A percentile compares a stretch with the other conserved stretches of the same genome.
Conservation (phyloP, 2,797 vertebrate genomes). For the Tiaroga cobitis region DNA sequence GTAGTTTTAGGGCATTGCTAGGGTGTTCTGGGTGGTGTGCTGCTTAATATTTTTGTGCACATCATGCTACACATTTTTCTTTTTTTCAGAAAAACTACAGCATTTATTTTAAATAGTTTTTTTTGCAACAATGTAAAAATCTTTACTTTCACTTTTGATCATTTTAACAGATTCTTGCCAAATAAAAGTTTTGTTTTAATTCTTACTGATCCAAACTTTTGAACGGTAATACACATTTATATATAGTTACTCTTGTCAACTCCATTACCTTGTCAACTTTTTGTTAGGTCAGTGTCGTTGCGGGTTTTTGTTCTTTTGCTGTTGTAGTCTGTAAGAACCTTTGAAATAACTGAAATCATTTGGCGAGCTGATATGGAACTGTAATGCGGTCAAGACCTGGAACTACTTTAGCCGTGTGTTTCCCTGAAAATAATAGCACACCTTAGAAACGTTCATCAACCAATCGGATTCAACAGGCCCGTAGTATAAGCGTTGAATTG, state of each 20-base stretch:
- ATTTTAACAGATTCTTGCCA: neutral
- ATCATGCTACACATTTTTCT: no score
- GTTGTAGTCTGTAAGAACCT: neutral
- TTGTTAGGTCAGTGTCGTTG: accelerated
- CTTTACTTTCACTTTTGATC: neutral
- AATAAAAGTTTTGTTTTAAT: neutral
- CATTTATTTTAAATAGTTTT: neutral
- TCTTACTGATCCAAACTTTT: neutral
- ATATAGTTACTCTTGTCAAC: neutral
- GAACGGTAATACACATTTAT: neutral
- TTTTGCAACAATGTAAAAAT: neutral
- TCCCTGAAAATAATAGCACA: neutral
- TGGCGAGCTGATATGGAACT: neutral
- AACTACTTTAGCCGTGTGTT: neutral
- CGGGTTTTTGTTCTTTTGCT: neutral
- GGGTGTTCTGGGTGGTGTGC: neutral
- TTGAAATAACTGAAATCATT: neutral
- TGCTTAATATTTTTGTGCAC: neutral
- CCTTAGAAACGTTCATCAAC: neutral
- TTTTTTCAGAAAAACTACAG: neutral
- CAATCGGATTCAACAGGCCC: neutral
- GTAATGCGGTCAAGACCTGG: neutral
- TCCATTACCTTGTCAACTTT: neutral
- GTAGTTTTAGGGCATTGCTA: neutral
- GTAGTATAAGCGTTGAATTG: neutral